Percentiles rank a stretch among this genome's conserved stretches.
Conservation (phyloP, 2,888 invertebrate species). For the Capitulum mitella region DNA sequence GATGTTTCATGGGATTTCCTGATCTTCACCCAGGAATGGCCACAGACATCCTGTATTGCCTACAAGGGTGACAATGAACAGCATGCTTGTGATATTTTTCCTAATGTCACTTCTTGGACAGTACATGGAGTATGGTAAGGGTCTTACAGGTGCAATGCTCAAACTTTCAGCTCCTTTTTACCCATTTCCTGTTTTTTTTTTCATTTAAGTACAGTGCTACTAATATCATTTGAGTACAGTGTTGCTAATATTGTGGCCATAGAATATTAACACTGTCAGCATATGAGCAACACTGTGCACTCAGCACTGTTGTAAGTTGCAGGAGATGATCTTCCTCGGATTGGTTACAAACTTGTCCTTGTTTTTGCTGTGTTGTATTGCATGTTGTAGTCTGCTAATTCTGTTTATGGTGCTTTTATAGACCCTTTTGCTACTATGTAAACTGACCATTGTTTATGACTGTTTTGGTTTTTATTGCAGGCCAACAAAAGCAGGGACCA, state of each 20-base stretch:
- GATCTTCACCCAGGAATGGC: slow-evolving; percentile 76
- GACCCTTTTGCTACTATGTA: too few species aligned
- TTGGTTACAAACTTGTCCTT: too few species aligned
- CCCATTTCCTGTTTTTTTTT: neutral
- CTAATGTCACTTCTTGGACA: slow-evolving; percentile 58
- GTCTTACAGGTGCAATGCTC: neutral
- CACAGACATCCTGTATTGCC: slow-evolving; percentile 59
- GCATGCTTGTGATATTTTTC: slow-evolving; percentile 59
- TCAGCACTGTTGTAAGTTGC: too few species aligned
- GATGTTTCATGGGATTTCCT: slow-evolving; percentile 58
- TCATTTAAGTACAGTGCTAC: neutral
- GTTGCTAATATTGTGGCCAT: neutral
- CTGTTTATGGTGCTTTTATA: too few species aligned
- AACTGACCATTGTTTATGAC: too few species aligned
- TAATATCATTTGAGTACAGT: neutral
- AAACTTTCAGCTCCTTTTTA: neutral
- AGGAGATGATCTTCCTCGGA: too few species aligned
- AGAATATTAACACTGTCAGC: too few species aligned
- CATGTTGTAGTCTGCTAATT: too few species aligned
- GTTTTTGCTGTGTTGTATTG: too few species aligned
- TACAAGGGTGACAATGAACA: slow-evolving; percentile 57
- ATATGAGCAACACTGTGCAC: too few species aligned
- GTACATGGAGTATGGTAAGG: slow-evolving; percentile 53
- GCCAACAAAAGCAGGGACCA: slow-evolving; percentile 62
- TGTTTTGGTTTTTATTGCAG: too few species aligned